Conservation (phyloP, 2,113 vertebrate genomes). For the Galbula dea region DNA sequence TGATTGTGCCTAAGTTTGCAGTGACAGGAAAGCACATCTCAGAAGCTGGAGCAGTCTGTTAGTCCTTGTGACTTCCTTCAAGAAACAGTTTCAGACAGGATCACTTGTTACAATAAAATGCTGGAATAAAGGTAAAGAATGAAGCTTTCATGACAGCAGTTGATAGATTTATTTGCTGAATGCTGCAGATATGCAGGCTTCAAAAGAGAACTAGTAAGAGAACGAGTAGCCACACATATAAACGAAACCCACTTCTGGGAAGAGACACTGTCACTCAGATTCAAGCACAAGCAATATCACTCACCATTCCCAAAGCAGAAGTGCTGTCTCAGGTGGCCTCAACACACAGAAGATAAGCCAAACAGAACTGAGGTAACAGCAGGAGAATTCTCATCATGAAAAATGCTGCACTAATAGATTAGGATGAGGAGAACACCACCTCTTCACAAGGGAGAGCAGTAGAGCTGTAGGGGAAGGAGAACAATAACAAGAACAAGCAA, state of each 20-base stretch:
- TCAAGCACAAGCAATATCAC: neutral
- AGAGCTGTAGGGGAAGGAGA: neutral
- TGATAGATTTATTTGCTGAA: neutral
- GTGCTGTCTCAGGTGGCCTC: constrained; percentile 1
- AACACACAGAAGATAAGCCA: neutral
- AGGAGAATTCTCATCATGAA: neutral
- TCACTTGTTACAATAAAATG: neutral
- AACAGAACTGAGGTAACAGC: constrained; percentile 32
- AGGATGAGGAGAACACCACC: neutral
- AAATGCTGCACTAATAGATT: neutral
- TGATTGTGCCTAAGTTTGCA: neutral
- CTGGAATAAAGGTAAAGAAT: neutral
- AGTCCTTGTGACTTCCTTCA: neutral
- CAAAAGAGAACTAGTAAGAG: constrained; percentile 1
- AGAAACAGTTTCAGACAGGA: neutral
- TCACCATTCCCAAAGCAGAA: neutral
- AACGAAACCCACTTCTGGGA: neutral
- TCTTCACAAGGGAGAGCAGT: neutral
- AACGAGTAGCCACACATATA: neutral
- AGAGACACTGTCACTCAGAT: neutral
- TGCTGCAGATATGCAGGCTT: neutral
- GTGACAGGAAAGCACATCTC: neutral
- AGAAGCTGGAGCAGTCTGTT: neutral
- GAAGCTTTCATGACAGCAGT: neutral
- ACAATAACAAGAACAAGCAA: neutral